phyloP scores from a whole-genome alignment of 2,113 vertebrate genomes.

The Leptodactylus fuscus region DNA sequence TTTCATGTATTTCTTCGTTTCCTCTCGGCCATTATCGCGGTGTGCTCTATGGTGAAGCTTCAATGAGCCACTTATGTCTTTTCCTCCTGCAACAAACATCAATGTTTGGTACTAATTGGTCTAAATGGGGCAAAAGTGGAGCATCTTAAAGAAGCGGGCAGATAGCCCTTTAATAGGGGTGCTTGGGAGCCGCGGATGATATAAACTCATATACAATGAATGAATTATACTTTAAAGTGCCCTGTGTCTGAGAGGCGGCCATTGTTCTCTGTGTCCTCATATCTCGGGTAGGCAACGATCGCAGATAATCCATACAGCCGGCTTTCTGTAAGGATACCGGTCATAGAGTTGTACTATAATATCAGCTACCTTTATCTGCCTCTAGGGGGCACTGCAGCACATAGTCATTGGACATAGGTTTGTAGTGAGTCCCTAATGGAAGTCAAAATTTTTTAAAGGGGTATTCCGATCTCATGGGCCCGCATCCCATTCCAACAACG shows the following conservation, averaged over 20 bases:
- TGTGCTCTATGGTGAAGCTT: background rate
- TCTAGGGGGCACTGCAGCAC: no score
- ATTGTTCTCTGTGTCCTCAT: background rate
- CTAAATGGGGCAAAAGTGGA: background rate
- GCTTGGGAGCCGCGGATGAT: background rate
- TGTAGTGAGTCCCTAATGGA: background rate
- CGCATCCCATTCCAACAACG: no score
- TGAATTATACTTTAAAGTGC: background rate
- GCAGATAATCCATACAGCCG: no score
- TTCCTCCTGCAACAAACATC: background rate
- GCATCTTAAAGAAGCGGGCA: background rate
- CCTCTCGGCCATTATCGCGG: background rate
- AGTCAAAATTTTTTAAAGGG: background rate
- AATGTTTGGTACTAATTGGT: slow-evolving; percentile 20
- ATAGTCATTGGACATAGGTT: background rate
- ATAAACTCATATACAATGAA: background rate
- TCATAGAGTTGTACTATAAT: background rate
- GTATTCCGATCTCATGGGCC: no score
- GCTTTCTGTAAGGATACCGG: background rate
- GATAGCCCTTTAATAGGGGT: background rate
- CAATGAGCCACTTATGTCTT: background rate
- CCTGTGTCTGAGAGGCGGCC: background rate
- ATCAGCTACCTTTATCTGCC: background rate
- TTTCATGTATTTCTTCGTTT: background rate
- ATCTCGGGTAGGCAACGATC: background rate